Evolutionary conservation across 2,113 vertebrate genomes (phyloP).

Genomic region (Anoura caudifer): DNA sequence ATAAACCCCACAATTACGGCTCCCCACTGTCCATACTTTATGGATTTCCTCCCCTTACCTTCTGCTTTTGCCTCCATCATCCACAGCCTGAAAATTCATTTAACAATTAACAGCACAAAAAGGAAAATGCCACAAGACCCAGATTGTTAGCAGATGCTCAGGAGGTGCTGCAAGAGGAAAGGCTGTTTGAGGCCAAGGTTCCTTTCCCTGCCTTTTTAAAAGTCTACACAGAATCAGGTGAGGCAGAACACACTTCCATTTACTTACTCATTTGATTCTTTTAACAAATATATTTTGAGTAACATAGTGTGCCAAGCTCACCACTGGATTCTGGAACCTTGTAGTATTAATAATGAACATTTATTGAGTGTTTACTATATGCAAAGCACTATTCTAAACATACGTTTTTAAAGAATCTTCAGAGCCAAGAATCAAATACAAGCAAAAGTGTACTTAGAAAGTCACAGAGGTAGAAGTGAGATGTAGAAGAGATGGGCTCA

Average conservation of each 20-base stretch:
- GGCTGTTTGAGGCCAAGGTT: background rate
- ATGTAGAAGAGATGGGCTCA: background rate
- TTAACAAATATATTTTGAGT: background rate
- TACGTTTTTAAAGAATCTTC: too few relatives aligned
- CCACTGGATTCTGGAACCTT: background rate
- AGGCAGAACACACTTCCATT: background rate
- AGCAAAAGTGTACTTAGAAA: background rate
- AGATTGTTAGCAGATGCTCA: slow-evolving; percentile 70
- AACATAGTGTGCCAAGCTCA: background rate
- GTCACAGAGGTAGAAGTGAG: background rate
- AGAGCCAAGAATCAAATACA: too few relatives aligned
- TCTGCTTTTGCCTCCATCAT: slow-evolving; percentile 18
- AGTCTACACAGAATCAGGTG: background rate
- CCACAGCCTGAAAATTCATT: slow-evolving; percentile 65
- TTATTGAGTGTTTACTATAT: background rate
- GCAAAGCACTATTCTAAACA: background rate
- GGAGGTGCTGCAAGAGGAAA: background rate
- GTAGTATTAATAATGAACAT: background rate
- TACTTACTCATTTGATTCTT: background rate
- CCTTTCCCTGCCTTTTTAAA: background rate
- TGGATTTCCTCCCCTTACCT: background rate
- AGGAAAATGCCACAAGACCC: slow-evolving; percentile 42
- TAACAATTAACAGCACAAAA: slow-evolving; percentile 66
- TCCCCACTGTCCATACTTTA: background rate
- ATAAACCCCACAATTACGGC: background rate